Base-by-base conservation (phyloP, 2,113 vertebrate species). In the Pteropus alecto region DNA sequence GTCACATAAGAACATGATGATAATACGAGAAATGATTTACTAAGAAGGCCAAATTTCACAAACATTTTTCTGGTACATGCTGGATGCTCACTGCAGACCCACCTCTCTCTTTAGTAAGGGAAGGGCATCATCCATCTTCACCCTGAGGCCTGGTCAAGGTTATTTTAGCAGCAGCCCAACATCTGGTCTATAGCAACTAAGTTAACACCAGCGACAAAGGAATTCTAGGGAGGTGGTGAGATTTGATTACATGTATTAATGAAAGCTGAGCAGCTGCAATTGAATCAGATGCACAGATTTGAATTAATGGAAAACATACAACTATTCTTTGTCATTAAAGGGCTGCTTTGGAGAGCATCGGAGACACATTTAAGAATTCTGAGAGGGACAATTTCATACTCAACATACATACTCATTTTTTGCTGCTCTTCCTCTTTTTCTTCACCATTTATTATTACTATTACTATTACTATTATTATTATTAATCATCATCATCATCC, bases 11-110 rank as follows among this genome's bases (percentile, higher is more conserved):
- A 71, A 84, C 12, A 56, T 35, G 22, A 63, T 82, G 94, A n/a
- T 83, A 61, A 87, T 12, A 85, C 46, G 51, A 87, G 48, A 97
- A 95, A 93, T 16, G 5, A 26, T 76, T 78, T 86, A 88, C 26
- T 76, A 86, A 43, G 15, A 82, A 85, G 26, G 19, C 46, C n/a
- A 74, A 43, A 82, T 88, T 76, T 70, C 77, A 41, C 18, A 81
- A 77, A n/a, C 30, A 6, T 28, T 79, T 51, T 56, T 9, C 14
- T 38, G 19, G 81, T n/a, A 38, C 13, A 41, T 70, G 24, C 3
- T 48, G 18, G 56, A 38, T 68, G 24, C 30, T 38, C n/a, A 65
- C 9, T 26, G 1, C 24, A 11, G 71, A 71, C 43, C 24, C 77
- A 60, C 0, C 33, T 19, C 35, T 51, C n/a, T 61, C 21, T 51